Conservation (phyloP, 2,113 vertebrate genomes). For the Lathamus discolor region DNA sequence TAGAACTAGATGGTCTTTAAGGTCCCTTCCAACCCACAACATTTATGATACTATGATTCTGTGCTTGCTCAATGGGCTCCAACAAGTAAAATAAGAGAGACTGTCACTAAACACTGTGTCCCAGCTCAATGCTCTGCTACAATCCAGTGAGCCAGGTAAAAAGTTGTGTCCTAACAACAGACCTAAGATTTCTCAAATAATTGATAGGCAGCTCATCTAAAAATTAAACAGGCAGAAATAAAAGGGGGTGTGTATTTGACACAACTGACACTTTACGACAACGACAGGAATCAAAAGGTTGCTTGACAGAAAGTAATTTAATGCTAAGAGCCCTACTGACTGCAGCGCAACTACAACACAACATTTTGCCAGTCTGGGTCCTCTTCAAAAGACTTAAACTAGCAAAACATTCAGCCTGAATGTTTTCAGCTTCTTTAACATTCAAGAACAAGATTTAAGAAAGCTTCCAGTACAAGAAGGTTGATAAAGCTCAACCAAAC, state of each 20-base stretch:
- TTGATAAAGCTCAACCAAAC: background rate
- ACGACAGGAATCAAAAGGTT: background rate
- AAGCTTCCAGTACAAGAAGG: background rate
- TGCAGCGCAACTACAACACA: background rate
- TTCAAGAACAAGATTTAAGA: background rate
- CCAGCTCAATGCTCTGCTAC: background rate
- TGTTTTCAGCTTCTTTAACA: background rate
- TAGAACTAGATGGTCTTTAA: background rate
- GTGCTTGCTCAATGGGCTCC: background rate
- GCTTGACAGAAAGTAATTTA: background rate
- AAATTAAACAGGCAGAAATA: background rate
- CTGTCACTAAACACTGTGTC: accelerated
- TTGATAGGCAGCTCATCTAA: background rate
- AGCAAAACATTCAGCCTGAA: background rate
- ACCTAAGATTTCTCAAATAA: background rate
- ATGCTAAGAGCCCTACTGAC: background rate
- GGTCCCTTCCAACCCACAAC: background rate
- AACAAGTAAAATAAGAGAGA: accelerated
- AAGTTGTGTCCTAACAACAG: background rate
- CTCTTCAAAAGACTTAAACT: background rate
- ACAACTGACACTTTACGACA: background rate
- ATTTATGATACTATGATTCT: background rate
- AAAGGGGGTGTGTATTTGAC: background rate
- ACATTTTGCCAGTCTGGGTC: background rate
- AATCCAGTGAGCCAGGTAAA: background rate